These are phyloP conservation scores for Micrasema longulum DNA, from an alignment of 1,140 invertebrate genomes.

Conservation along the genomic window DNA sequence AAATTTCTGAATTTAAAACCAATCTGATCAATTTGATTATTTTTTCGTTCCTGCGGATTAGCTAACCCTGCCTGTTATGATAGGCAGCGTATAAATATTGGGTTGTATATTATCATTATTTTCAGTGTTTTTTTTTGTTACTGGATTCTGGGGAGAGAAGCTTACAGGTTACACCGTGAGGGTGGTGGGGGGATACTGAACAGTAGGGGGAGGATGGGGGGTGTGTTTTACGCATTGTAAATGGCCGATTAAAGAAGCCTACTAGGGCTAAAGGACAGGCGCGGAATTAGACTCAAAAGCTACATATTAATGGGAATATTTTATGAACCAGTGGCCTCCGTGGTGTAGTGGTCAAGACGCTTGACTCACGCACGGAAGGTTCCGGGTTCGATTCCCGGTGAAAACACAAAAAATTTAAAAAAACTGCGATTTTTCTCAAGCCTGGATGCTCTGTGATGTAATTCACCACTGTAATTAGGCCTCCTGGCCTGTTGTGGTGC, in stretches of 20 bases:
- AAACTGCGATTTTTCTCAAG: no score
- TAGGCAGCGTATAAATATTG: constrained; percentile 55
- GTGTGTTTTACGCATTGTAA: constrained; percentile 54
- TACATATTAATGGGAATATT: not conserved
- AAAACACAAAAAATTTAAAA: no score
- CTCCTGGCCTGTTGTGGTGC: no score
- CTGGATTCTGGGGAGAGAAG: constrained; percentile 36
- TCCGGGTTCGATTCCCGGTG: no score
- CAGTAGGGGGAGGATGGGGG: constrained; percentile 10
- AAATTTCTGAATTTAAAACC: no score
- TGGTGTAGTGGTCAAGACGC: no score
- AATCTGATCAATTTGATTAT: no score
- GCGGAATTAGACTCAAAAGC: not conserved
- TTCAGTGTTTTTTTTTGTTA: constrained; percentile 52
- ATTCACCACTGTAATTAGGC: no score
- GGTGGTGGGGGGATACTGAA: constrained; percentile 15
- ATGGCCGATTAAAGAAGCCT: constrained; percentile 52
- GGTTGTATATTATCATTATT: constrained; percentile 55
- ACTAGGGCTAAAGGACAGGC: not conserved
- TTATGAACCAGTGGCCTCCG: no score
- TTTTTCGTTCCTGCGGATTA: constrained; percentile 13
- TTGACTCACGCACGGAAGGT: no score
- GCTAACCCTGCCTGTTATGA: constrained; percentile 51
- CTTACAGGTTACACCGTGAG: constrained; percentile 19
- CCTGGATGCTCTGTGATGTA: no score